Evolutionary conservation across 1,140 invertebrate genomes (phyloP), one percentile per base, ranked within the genome.

Genomic region (Cardiocondyla obscurior): DNA sequence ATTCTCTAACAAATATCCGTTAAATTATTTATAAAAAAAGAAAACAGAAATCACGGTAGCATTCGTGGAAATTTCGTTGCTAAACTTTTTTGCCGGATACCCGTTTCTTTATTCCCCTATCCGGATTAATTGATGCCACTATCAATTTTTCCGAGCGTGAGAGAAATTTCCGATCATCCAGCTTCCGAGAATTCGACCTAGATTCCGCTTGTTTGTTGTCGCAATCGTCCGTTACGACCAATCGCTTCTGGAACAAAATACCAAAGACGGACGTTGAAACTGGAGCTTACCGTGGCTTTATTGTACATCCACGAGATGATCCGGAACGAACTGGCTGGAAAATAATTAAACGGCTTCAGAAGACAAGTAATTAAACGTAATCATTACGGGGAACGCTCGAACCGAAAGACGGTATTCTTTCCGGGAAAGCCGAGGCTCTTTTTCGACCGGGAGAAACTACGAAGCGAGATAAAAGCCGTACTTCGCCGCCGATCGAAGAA

Each of bases 51-150:
- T 12, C 42, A 28, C 16, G 55, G 55, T 81, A 64, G 73, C 69
- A 86, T 81, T n/a, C 49, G 49, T 60, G 46, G 16, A 55, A 79
- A 77, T 33, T 39, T 58, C 64, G 4, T 33, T n/a, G 39, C 46
- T 42, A 16, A 73, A 82, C 4, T 88, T 82, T n/a, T 53, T 49
- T 65, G 42, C 12, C 12, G 0, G 33, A 49, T 57, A 69, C 51
- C 55, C 46, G 55, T 39, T 74, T 60, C 70, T 87, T 84, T 88
- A 88, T 87, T 88, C 73, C 67, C 49, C 84, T 84, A 87, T 87
- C 72, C 74, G 55, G 62, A 72, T 88, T 87, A 79, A 82, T 82
- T 64, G 83, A 77, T 76, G 55, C 84, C 67, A 46, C 58, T 81
- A 81, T 87, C 69, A 84, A 86, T 87, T 86, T 86, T 58, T 60